Evolutionary conservation across 2,113 vertebrate species (phyloP), one percentile per base, ranked within the genome.

Genomic region (Bolborhynchus lineola): DNA sequence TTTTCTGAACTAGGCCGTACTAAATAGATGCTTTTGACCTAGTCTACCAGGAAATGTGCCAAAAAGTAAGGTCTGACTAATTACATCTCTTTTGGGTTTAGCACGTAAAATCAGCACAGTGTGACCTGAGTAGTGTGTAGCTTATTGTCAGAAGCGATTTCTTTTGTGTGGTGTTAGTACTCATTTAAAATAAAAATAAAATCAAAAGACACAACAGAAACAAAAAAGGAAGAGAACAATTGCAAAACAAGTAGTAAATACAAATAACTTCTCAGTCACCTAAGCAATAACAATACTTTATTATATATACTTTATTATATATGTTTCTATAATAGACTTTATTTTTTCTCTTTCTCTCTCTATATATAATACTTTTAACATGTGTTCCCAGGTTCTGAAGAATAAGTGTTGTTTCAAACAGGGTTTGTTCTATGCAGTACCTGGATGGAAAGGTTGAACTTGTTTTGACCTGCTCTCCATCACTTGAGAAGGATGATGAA

Each of bases 1-100:
- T 64, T 18, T 46, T 85, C 52, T 39, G 39, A 72, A 82, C 63
- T 12, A 67, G 72, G 64, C 57, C 21, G 17, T 50, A 28, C 75
- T 77, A 95, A 88, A 74, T 50, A 90, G 78, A 84, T 96, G 70
- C 80, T 96, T 92, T 95, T 88, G 93, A 86, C 85, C 79, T 52
- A 26, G 82, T 64, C 93, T 86, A 41, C 67, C 91, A 82, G 63
- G 86, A 97, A 92, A 92, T 67, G 62, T 57, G 52, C 77, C 71
- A 89, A 76, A 94, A 94, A 92, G 64, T 88, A 95, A 95, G 63
- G 35, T 95, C 87, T 70, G 72, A 90, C 39, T 96, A 96, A 97
- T 97, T 95, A 93, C 29, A 53, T 49, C 42, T 95, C 60, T 93
- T 95, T 86, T 91, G 80, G 94, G 81, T 93, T 93, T 49, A 91